Evolutionary conservation across 2,113 vertebrate genomes (phyloP).

Genomic region (Cinclus mexicanus): DNA sequence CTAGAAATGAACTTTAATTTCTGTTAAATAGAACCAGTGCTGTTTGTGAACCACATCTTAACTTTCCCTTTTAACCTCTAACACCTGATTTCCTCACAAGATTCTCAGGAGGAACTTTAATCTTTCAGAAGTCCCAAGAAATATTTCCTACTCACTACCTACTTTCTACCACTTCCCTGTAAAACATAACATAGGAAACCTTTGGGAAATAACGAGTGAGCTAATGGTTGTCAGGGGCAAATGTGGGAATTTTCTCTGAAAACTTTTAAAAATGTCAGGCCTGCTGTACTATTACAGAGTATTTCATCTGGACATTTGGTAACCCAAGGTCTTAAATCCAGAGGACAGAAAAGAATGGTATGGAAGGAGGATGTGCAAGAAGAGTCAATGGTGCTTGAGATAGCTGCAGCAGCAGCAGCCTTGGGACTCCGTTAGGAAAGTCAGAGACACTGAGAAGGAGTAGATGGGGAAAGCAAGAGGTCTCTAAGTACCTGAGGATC

Average conservation of each 20-base stretch:
- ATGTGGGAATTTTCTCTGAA: conserved; percentile 41
- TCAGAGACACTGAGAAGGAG: background rate
- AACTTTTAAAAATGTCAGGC: background rate
- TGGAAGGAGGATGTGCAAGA: background rate
- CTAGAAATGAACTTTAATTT: background rate
- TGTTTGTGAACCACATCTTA: conserved; percentile 1
- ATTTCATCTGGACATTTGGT: background rate
- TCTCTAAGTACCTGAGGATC: background rate
- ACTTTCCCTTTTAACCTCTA: conserved; percentile 43
- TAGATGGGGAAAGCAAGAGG: background rate
- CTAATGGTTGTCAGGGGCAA: conserved; percentile 8
- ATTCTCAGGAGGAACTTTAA: conserved; percentile 27
- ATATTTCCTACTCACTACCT: background rate
- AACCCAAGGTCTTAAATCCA: background rate
- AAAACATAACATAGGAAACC: conserved; percentile 15
- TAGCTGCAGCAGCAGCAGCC: background rate
- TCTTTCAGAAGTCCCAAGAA: conserved; percentile 31
- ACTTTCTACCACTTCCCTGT: conserved; percentile 27
- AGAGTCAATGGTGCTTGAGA: background rate
- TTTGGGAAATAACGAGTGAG: conserved; percentile 46
- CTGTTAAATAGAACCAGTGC: background rate
- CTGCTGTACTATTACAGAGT: background rate
- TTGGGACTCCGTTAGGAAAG: background rate
- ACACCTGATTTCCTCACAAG: background rate
- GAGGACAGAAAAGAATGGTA: background rate